Conservation (phyloP, 1,140 invertebrate genomes). For the Wasmannia auropunctata region DNA sequence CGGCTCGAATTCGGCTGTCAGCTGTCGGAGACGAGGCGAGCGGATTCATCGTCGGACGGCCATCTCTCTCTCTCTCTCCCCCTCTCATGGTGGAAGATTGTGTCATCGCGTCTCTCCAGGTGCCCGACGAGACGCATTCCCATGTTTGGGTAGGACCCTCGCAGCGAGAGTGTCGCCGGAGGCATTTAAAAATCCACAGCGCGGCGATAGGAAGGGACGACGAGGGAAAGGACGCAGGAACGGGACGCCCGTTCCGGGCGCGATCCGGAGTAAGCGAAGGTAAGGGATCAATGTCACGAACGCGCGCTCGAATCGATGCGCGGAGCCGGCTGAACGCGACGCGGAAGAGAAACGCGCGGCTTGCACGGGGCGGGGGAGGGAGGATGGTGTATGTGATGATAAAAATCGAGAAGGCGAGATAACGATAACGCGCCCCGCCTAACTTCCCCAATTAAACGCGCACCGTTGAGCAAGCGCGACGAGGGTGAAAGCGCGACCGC, state of each 20-base stretch:
- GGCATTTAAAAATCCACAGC: background rate
- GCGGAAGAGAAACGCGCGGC: background rate
- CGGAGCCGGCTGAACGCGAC: background rate
- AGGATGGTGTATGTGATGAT: no score
- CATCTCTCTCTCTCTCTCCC: background rate
- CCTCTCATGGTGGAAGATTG: slow-evolving; percentile 31
- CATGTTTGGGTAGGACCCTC: slow-evolving; percentile 60
- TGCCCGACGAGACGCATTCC: slow-evolving; percentile 52
- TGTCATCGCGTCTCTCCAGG: slow-evolving; percentile 48
- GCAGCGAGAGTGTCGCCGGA: background rate
- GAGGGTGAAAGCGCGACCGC: slow-evolving; percentile 39
- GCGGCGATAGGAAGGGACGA: background rate
- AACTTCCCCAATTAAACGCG: slow-evolving; percentile 6
- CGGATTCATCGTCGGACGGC: background rate
- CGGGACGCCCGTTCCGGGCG: background rate
- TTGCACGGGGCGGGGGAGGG: no score
- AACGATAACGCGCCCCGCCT: background rate
- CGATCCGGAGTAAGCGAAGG: background rate
- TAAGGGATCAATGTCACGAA: slow-evolving; percentile 44
- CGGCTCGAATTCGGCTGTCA: background rate
- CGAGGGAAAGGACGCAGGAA: background rate
- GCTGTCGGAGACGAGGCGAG: background rate
- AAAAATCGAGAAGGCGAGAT: background rate
- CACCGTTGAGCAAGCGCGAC: slow-evolving; percentile 19
- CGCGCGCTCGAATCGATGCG: slow-evolving; percentile 3